Percentiles rank a stretch among this genome's conserved stretches.
phyloP scores from a whole-genome alignment of 2,888 invertebrate genomes.

The Cyclophora albipunctata region DNA sequence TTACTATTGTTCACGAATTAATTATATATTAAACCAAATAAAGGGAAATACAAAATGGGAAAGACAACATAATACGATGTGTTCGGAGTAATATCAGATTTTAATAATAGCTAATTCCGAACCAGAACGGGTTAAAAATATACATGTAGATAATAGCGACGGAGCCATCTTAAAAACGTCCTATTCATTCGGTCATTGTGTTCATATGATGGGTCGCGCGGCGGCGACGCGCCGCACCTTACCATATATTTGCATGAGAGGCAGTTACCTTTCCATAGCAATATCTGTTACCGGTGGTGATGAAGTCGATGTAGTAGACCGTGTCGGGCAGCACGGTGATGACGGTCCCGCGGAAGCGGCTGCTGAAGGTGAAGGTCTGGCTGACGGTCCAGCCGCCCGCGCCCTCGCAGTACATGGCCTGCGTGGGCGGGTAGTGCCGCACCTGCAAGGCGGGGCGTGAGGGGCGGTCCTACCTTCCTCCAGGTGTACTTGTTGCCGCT shows the following conservation, averaged over 20 bases:
- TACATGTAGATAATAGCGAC: no score
- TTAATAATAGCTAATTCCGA: no score
- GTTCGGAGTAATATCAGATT: no score
- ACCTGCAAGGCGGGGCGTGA: conserved; percentile 57
- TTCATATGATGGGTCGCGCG: background rate
- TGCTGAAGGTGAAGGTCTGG: conserved; percentile 95
- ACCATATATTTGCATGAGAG: no score
- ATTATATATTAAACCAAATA: no score
- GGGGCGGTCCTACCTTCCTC: conserved; percentile 81
- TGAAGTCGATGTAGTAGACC: conserved; percentile 75
- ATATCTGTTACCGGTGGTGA: conserved; percentile 81
- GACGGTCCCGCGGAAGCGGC: conserved; percentile 96
- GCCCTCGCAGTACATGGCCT: conserved; percentile 93
- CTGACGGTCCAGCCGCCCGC: conserved; percentile 84
- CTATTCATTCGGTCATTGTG: background rate
- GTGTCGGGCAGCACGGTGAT: conserved; percentile 82
- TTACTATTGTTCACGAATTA: conserved; percentile 3
- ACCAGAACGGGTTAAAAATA: no score
- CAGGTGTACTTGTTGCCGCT: conserved; percentile 94
- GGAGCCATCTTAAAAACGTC: background rate
- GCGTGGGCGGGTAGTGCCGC: conserved; percentile 96
- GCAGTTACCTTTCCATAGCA: conserved; percentile 40
- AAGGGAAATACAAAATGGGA: no score
- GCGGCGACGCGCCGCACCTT: no score
- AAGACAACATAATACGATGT: no score